Evolutionary conservation across 2,888 invertebrate species (phyloP).

Genomic region (Tipula lateralis): DNA sequence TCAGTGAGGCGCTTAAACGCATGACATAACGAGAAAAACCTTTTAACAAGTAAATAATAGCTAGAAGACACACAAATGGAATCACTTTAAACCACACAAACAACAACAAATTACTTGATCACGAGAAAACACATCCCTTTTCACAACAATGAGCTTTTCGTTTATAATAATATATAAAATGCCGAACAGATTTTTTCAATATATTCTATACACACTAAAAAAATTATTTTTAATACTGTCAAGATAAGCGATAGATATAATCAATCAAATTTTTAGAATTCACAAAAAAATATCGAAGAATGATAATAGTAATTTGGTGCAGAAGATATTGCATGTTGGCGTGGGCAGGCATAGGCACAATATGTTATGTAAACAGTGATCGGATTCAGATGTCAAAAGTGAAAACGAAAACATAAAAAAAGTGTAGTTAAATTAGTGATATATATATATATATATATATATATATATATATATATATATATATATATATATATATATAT

Average conservation of each 20-base stretch:
- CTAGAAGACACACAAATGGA: neutral
- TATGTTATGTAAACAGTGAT: no score
- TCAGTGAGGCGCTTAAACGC: neutral
- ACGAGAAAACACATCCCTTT: neutral
- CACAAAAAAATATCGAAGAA: neutral
- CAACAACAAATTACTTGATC: neutral
- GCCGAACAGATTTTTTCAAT: neutral
- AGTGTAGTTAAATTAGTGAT: no score
- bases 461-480: no score
- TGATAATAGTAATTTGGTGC: neutral
- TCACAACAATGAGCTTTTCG: neutral
- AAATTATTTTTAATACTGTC: neutral
- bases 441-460: no score
- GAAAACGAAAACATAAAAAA: no score
- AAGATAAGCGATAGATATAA: slow-evolving; percentile 11
- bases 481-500: no score
- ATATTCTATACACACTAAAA: neutral
- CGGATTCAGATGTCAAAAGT: no score
- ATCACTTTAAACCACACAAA: neutral
- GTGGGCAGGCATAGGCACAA: neutral
- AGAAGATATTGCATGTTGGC: neutral
- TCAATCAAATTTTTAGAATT: neutral
- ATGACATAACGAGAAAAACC: neutral
- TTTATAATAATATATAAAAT: neutral
- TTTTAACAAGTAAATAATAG: neutral